These are phyloP conservation scores for Schizothorax lantsangensis DNA, from an alignment of 2,797 vertebrate species.

Conservation along the genomic window DNA sequence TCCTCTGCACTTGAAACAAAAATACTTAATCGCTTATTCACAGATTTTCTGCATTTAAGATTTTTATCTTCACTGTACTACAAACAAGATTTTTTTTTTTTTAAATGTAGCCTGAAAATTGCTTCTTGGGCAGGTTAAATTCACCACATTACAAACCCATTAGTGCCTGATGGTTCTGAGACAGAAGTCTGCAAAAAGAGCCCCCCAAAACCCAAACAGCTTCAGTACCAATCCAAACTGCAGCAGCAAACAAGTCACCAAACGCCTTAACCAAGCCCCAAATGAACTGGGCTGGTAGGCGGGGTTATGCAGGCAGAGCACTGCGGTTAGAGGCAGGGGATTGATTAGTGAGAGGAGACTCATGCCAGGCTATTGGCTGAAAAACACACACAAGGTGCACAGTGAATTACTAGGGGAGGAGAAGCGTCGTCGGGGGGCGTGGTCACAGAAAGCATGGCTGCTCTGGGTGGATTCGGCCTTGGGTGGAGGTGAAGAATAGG, in stretches of 20 bases:
- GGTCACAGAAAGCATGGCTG: conserved; percentile 84
- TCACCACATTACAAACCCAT: conserved; percentile 7
- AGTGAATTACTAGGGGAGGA: conserved; percentile 84
- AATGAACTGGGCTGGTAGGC: not conserved
- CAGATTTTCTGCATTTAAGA: not conserved
- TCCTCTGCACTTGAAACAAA: not conserved
- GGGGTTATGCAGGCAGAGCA: conserved; percentile 7
- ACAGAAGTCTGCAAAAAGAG: not conserved
- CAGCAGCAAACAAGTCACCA: conserved; percentile 24
- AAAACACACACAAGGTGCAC: conserved; percentile 49
- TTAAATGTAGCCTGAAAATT: not conserved
- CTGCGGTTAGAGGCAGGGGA: conserved; percentile 15
- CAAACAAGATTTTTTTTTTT: no score
- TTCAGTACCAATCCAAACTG: not conserved
- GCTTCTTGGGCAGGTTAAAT: not conserved
- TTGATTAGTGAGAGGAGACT: conserved; percentile 50
- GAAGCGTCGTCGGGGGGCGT: conserved; percentile 77
- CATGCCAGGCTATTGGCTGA: conserved; percentile 70
- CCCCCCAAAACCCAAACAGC: not conserved
- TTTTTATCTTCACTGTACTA: not conserved
- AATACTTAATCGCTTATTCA: not conserved
- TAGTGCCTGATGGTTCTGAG: not conserved
- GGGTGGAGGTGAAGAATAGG: conserved; percentile 78
- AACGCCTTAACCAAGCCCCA: not conserved
- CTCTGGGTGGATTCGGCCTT: conserved; percentile 73